Evolutionary conservation across 2,113 vertebrate genomes (phyloP), one percentile per base, ranked within the genome.

Genomic region (Serilophus lunatus): DNA sequence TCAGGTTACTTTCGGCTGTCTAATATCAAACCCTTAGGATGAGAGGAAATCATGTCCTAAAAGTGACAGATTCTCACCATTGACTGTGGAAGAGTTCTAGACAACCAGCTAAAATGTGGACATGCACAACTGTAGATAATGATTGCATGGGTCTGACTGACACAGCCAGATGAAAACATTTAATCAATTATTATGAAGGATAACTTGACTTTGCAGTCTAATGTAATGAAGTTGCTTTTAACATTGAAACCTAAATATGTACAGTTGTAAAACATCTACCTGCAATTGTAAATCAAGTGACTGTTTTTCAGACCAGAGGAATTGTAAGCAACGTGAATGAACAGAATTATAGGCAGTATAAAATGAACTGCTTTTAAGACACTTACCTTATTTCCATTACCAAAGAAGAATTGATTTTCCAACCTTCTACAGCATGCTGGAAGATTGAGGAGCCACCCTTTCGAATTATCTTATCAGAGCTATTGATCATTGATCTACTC

Each of bases 361-460:
- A 96, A 95, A 96, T 64, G 0, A 93, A 90, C 20, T 72, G 12
- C 23, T 14, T 38, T 57, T 91, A 93, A 93, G 66, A 77, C 47
- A 96, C 98, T 98, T 85, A 99, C 98, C 98, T 98, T 98, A 99
- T 99, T 95, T 98, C 98, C 83, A 98, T 69, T 49, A 98, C 98
- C 84, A 99, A 97, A 56, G 98, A 98, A 71, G 98, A 98, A 98
- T 99, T 99, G 89, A 98, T 97, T 97, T 97, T 98, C 98, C 98
- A 99, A 42, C 97, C 97, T 96, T 97, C 95, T 86, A 96, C 95
- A 59, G 97, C 96, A 72, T 97, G 98, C 64, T 97, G 98, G 90
- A 98, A 98, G 88, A 98, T 97, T 57, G 97, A 96, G n/a, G 98
- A 97, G 19, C 97, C 97, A 88, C 94, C 92, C 81, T 98, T 98